Evolutionary conservation across 2,888 invertebrate genomes (phyloP), one percentile per base, ranked within the genome.

Genomic region (Amiota mariae): DNA sequence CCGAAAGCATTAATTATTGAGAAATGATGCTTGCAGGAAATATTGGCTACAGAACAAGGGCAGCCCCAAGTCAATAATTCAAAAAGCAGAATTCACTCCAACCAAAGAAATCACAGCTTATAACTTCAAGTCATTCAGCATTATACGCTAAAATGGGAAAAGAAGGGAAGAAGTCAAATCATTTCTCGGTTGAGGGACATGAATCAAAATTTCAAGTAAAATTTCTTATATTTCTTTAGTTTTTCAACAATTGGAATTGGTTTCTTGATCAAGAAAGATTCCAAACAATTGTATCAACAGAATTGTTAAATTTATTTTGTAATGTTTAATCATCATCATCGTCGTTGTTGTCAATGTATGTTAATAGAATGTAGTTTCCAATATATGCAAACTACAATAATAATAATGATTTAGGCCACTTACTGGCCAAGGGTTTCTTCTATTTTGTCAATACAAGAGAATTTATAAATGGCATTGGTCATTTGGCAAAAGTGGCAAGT

Each of bases 51-150:
- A 92, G 81, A 91, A 90, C n/a, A 93, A 91, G 11, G 96, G 96
- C 70, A 96, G 95, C 88, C 95, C 95, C 0, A 91, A 91, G 80
- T 95, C 95, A 20, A 90, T 90, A 77, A 95, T 96, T 80, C 94
- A 94, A 0, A 94, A 93, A 86, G 93, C 93, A 0, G 93, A 93
- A 76, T 96, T 96, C 88, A 91, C 90, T 36, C 93, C 94, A 84
- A 91, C 92, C 78, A 92, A 91, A 79, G 91, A 92, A 76, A 92
- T 95, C 36, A 70, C 87, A 0, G 88, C 91, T 10, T 93, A 88
- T 71, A 89, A 90, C 0, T 92, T 91, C 77, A 81, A 90, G 0
- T 85, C 89, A 57, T 94, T 94, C 79, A 83, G 85, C 51, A 92
- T 93, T 72, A 89, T 84, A 77, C 85, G 84, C 54, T 89, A 81